Base-by-base conservation (phyloP, 2,888 invertebrate species). In the Andrena hattorfiana region DNA sequence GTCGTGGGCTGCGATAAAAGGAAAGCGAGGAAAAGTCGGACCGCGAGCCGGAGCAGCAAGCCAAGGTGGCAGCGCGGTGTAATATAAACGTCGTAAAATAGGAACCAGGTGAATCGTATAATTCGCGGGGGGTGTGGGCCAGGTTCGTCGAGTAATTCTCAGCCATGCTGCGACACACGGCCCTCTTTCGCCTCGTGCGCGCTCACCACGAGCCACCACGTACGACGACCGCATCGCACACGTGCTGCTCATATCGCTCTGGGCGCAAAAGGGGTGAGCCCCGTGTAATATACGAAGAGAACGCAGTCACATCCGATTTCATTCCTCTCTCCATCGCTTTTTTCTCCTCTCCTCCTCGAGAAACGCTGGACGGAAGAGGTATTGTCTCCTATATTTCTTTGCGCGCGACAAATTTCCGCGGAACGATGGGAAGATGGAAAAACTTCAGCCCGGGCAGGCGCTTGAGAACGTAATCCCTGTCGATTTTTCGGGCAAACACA, bases 51-150 rank as follows among this genome's bases (percentile, higher is more conserved):
- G 81, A 84, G 77, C 68, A 26, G 85, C 87, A 83, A 90, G 89
- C 90, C 91, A 91, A 91, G 91, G 92, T 89, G 86, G 89, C 89
- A 85, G 91, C 90, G 86, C 87, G 87, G 89, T 90, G 93, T 93
- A 93, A 94, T 94, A 94, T 93, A 94, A 94, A 93, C 92, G 93
- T 94, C 93, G 92, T 94, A 94, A 94, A 94, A 93, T 93, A 93
- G 93, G 94, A 92, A 93, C 91, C 94, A 94, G 93, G 94, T 94
- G 94, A 93, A 93, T 93, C 94, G 92, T 92, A 93, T 94, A 93
- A 93, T 93, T 93, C 90, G 92, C 86, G 90, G 89, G 64, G 87
- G 84, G 83, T 90, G 89, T 84, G 88, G 90, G 85, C 89, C 88
- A 87, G 90, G 89, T 91, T 89, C 87, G 87, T 81, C 62, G 89